These are phyloP conservation scores for Platygyra sinensis DNA, from an alignment of 64 coral and sea anemone genomes.

Conservation along the genomic window DNA sequence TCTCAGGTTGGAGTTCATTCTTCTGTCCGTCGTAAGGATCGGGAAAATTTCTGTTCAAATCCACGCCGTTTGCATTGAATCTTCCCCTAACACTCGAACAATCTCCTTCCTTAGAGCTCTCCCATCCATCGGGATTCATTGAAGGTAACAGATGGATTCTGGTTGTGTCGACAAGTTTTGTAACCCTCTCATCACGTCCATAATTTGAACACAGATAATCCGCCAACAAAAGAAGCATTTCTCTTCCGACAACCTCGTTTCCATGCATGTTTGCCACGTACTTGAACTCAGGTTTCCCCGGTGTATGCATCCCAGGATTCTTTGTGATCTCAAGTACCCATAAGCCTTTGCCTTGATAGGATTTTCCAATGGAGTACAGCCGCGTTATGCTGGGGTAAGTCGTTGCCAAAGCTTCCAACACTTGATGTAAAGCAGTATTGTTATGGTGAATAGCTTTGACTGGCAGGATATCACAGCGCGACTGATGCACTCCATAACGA, in stretches of 20 bases:
- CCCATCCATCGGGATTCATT: constrained; percentile 96
- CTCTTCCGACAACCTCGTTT: constrained; percentile 96
- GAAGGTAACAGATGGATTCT: constrained; percentile 92
- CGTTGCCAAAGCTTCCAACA: constrained; percentile 74
- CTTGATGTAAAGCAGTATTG: constrained; percentile 73
- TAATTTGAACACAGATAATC: constrained; percentile 84
- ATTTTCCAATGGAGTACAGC: constrained; percentile 89
- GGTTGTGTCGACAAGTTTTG: constrained; percentile 77
- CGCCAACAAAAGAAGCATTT: constrained; percentile 81
- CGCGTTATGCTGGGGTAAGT: constrained; percentile 86
- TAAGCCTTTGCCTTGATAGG: constrained; percentile 78
- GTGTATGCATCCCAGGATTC: constrained; percentile 75
- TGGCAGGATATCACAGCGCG: constrained; percentile 36
- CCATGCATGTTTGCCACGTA: constrained; percentile 99
- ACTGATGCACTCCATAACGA: neutral
- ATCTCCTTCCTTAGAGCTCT: constrained; percentile 74
- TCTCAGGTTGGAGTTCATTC: constrained; percentile 73
- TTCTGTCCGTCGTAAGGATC: constrained; percentile 66
- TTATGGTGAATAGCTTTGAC: constrained; percentile 82
- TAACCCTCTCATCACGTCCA: constrained; percentile 56
- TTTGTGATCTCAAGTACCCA: constrained; percentile 89
- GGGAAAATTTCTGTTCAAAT: constrained; percentile 95
- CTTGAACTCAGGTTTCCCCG: constrained; percentile 91
- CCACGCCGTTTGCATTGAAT: constrained; percentile 84
- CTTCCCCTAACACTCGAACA: constrained; percentile 75